Percentiles rank a stretch among this genome's conserved stretches.
Conservation (phyloP, 2,888 invertebrate species). For the Aleiodes alternator region DNA sequence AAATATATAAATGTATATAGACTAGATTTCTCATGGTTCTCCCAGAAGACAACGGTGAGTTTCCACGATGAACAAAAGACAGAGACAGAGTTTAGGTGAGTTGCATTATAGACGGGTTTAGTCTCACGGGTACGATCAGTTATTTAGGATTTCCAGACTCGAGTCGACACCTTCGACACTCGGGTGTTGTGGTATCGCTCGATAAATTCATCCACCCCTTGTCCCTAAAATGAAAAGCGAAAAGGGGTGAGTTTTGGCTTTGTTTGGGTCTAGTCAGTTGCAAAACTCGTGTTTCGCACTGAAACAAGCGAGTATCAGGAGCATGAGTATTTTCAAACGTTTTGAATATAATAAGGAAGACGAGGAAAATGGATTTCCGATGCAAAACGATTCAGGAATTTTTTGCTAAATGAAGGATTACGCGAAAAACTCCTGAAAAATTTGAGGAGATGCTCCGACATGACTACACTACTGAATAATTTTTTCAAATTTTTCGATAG, state of each 20-base stretch:
- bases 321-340: too few relatives aligned
- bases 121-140: conserved; percentile 65
- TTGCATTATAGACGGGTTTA: conserved; percentile 47
- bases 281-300: neutral
- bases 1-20: conserved; percentile 15
- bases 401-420: too few relatives aligned
- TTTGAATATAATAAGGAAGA: too few relatives aligned
- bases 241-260: neutral
- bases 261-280: neutral
- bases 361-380: too few relatives aligned
- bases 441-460: too few relatives aligned
- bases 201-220: conserved; percentile 37
- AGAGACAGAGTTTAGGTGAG: conserved; percentile 42
- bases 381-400: neutral
- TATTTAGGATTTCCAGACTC: conserved; percentile 66
- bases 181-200: conserved; percentile 24
- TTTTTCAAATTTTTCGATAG: too few relatives aligned
- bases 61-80: conserved; percentile 44
- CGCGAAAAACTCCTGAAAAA: too few relatives aligned
- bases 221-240: conserved; percentile 29
- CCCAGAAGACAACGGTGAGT: conserved; percentile 41
- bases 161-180: conserved; percentile 49
- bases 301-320: neutral
- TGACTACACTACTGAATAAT: too few relatives aligned
- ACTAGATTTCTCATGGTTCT: conserved; percentile 29